Evolutionary conservation across 2,113 vertebrate species (phyloP), one percentile per base, ranked within the genome.

Genomic region (Triplophysa siluroides): DNA sequence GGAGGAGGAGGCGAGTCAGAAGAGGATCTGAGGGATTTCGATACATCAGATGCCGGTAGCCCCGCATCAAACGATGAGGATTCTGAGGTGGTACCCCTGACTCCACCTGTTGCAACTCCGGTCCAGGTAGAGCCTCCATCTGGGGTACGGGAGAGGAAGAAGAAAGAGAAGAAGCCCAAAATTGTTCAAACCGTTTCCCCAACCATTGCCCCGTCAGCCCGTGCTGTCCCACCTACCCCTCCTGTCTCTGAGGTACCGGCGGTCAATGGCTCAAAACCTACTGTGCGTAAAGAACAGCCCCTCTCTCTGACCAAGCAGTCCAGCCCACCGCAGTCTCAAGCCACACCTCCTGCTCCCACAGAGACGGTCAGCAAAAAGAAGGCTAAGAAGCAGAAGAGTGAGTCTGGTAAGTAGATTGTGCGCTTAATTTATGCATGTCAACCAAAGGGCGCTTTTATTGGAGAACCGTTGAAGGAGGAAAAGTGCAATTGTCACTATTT

Each of bases 351-450:
- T 29, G 88, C 83, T 50, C 83, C 88, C 54, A 92, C 95, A 82
- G 88, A 91, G 71, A 90, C 87, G 83, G 61, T 85, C 74, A 93
- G 95, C 92, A 96, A 93, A 81, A 96, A 95, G 90, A 86, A 95
- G 84, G 94, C 94, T 89, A 99, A 97, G 90, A 98, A 97, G 89
- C 93, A 94, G 89, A 99, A 98, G 92, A 93, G 43, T 14, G 92
- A 93, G 50, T 41, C 88, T 66, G 91, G 92, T 93, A 65, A 89
- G 91, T 84, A 38, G 14, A 26, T 1, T 58, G 45, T 50, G 10
- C 10, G 1, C 10, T 45, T 12, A 45, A 12, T 45, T 45, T 11
- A 45, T 45, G 1, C 43, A 6, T 18, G 50, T 5, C 14, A 16
- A 7, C 26, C 26, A 3, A 16, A 16, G 29, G 4, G 29, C 0